Evolutionary conservation across 1,140 invertebrate species (phyloP).

Genomic region (Drosophila aff.): DNA sequence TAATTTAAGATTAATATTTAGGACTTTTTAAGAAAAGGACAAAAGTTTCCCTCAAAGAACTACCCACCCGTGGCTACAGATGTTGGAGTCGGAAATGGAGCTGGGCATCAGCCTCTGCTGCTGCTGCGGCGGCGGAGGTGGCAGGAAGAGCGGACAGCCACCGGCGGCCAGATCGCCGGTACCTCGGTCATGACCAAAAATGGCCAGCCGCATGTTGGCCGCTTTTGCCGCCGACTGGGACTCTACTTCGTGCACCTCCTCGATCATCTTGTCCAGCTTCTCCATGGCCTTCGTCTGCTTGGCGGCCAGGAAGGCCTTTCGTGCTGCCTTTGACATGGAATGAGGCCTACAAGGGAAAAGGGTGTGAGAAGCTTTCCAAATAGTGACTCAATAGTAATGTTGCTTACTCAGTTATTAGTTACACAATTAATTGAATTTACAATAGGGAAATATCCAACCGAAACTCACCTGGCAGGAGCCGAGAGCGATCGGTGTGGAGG

Average conservation of each 20-base stretch:
- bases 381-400: neutral
- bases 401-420: neutral
- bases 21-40: neutral
- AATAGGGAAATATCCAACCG: too few species aligned
- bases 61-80: constrained; percentile 79
- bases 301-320: constrained; percentile 80
- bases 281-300: constrained; percentile 84
- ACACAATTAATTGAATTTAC: neutral
- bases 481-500: constrained; percentile 71
- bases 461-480: constrained; percentile 63
- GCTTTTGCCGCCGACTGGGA: constrained; percentile 63
- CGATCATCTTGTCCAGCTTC: constrained; percentile 84
- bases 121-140: constrained; percentile 62
- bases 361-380: neutral
- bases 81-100: constrained; percentile 80
- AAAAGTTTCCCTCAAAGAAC: neutral
- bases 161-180: constrained; percentile 52
- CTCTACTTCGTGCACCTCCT: constrained; percentile 81
- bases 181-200: constrained; percentile 56
- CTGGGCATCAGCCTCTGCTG: constrained; percentile 58
- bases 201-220: constrained; percentile 55
- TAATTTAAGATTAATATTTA: too few species aligned
- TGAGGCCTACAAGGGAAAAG: constrained; percentile 43
- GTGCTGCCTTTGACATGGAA: constrained; percentile 79
- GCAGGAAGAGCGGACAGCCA: constrained; percentile 76